Evolutionary conservation across 2,888 invertebrate genomes (phyloP).

Genomic region (Lepas anatifera): DNA sequence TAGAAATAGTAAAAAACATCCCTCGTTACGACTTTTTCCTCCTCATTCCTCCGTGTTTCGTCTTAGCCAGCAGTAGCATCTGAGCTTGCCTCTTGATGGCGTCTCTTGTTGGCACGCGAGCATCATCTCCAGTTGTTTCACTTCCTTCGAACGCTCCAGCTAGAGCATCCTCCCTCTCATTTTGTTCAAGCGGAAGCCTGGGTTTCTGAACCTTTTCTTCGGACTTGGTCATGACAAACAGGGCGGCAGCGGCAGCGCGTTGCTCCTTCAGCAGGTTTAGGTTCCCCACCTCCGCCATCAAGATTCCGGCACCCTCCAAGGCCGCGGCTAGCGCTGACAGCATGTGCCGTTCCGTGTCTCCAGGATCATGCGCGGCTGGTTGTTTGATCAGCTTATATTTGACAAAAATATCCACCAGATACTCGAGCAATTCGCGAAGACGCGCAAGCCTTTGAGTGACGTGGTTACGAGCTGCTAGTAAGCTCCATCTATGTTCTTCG

Average conservation of each 20-base stretch:
- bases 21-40: neutral
- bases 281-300: neutral
- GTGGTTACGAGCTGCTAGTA: neutral
- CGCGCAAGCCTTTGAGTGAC: neutral
- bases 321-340: neutral
- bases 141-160: neutral
- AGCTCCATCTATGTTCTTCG: neutral
- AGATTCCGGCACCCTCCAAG: neutral
- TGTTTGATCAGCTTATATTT: neutral
- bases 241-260: neutral
- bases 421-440: neutral
- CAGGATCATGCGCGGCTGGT: neutral
- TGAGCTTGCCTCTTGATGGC: neutral
- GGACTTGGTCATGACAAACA: neutral
- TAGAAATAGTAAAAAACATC: too few species aligned
- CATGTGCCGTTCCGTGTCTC: neutral
- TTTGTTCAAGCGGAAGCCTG: neutral
- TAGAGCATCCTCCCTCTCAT: neutral
- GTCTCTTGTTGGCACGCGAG: neutral
- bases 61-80: neutral
- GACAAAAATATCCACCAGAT: neutral
- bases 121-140: neutral
- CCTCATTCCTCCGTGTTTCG: neutral
- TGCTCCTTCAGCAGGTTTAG: neutral
- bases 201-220: neutral